phyloP scores from a whole-genome alignment of 2,797 vertebrate species.

The Arctocebus calabarensis region DNA sequence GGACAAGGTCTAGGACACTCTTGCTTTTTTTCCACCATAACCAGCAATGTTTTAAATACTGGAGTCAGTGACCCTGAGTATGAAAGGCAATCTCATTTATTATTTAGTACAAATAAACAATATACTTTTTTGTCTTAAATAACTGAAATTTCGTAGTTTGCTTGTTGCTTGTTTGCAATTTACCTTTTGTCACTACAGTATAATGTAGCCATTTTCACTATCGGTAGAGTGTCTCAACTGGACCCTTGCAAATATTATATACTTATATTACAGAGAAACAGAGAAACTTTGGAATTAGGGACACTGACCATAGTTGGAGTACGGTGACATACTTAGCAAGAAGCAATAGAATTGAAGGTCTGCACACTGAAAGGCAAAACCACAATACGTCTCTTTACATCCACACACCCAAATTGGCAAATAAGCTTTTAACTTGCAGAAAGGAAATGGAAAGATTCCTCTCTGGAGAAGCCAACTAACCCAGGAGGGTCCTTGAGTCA shows the following conservation, averaged over 20 bases:
- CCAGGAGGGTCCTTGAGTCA: background rate
- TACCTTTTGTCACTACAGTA: background rate
- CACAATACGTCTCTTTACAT: background rate
- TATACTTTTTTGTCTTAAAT: background rate
- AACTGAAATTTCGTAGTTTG: background rate
- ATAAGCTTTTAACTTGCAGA: background rate
- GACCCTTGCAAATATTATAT: background rate
- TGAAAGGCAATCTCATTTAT: background rate
- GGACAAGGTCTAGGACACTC: background rate
- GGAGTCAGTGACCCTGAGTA: background rate
- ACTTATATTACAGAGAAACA: background rate
- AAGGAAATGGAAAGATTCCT: background rate
- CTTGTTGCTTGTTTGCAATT: background rate
- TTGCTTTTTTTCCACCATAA: background rate
- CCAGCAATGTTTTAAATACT: background rate
- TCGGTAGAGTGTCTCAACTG: background rate
- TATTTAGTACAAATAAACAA: background rate
- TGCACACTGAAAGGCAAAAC: background rate
- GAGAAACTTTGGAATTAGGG: background rate
- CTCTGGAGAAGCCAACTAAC: background rate
- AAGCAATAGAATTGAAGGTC: background rate
- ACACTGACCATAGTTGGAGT: background rate
- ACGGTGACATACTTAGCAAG: background rate
- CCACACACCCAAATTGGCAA: background rate
- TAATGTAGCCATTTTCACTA: background rate